Conservation (phyloP, 2,113 vertebrate species). For the Bambusicola thoracicus region DNA sequence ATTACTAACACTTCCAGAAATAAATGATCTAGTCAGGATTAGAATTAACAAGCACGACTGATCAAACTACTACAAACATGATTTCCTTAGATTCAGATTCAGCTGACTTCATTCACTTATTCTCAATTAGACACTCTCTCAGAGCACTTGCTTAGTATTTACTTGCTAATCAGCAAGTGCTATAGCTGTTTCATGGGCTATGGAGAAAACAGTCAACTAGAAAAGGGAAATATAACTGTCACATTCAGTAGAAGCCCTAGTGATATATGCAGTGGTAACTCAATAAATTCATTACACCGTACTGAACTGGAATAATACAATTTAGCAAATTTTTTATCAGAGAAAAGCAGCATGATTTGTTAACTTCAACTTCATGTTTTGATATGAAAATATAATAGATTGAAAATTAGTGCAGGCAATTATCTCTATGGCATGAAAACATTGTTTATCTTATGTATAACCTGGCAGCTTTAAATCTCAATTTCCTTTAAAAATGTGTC, state of each 20-base stretch:
- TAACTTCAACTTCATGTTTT: neutral
- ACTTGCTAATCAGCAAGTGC: constrained; percentile 11
- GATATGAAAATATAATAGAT: neutral
- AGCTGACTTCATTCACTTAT: constrained; percentile 7
- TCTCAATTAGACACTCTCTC: constrained; percentile 25
- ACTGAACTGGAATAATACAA: constrained; percentile 32
- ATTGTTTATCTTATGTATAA: neutral
- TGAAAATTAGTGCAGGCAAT: neutral
- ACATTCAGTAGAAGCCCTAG: neutral
- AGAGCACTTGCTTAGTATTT: constrained; percentile 3
- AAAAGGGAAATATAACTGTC: neutral
- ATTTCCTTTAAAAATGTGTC: neutral
- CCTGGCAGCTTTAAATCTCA: neutral
- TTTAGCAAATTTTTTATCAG: neutral
- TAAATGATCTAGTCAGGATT: constrained; percentile 47
- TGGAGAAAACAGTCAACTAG: neutral
- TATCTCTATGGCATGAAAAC: neutral
- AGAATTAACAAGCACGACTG: constrained; percentile 56
- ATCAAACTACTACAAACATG: neutral
- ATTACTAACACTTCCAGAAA: constrained; percentile 61
- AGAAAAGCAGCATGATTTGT: neutral
- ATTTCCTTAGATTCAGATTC: constrained; percentile 13
- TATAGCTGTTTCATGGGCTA: neutral
- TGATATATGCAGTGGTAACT: neutral
- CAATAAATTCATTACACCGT: neutral